phyloP scores from a whole-genome alignment of 2,113 vertebrate species.

The Rhizomys pruinosus region DNA sequence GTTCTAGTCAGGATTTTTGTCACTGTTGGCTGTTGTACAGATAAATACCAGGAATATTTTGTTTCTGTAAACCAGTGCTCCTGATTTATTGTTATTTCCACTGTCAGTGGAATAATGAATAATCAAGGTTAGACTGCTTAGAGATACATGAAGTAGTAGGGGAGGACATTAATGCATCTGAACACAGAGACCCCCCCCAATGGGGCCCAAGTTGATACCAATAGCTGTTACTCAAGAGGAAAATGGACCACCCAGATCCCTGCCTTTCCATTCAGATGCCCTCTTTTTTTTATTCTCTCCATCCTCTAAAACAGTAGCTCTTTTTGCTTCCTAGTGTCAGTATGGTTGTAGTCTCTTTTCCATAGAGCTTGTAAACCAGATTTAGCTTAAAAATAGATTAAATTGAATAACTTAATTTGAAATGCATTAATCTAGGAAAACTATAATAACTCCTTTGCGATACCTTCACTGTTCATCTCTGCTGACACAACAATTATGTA shows the following conservation, averaged over 20 bases:
- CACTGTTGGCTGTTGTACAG: background rate
- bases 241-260: background rate
- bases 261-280: background rate
- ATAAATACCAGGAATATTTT: background rate
- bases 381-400: background rate
- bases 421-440: constrained; percentile 11
- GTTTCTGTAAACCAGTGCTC: background rate
- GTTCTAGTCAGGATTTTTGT: background rate
- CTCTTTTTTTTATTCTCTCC: background rate
- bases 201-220: background rate
- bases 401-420: background rate
- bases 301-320: background rate
- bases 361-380: background rate
- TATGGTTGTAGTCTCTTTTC: background rate
- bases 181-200: background rate
- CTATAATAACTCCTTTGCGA: background rate
- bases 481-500: background rate
- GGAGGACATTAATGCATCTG: background rate
- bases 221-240: background rate
- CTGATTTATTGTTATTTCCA: background rate
- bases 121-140: background rate
- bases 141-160: background rate
- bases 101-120: background rate
- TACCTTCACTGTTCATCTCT: background rate
- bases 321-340: background rate